Evolutionary conservation across 2,113 vertebrate genomes (phyloP), one percentile per base, ranked within the genome.

Genomic region (Sinocyclocheilus rhinocerous): DNA sequence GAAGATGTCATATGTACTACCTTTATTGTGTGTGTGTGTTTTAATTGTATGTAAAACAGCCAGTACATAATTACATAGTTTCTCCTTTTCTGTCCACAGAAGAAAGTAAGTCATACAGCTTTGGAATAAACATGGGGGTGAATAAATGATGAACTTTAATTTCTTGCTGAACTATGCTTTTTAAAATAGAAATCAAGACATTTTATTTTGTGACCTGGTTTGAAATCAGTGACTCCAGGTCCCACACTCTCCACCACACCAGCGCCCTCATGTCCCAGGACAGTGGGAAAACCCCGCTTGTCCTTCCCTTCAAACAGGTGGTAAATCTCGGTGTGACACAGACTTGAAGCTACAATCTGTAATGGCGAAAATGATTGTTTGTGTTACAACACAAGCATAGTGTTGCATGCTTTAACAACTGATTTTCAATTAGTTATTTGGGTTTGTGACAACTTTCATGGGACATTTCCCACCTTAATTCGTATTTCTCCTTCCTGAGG

Each of bases 201-300:
- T 33, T 39, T 50, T 69, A 18, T 15, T 42, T 87, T 33, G 16
- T 87, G 84, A 95, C 96, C 97, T 92, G 95, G 94, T 85, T 96
- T 95, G 84, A 96, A 92, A n/a, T 94, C 93, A 0, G 94, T 96
- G 87, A 97, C 96, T 87, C 95, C 95, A 10, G 94, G 91, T 10
- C 96, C 97, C 2, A 96, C 16, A 0, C 97, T 97, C 89, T 97
- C 96, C 59, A 97, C 96, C 4, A 96, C 93, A 1, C 96, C 96
- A 4, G 95, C 95, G 55, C 92, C 96, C 91, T 97, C 96, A 0
- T 97, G 97, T 2, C 97, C 97, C 4, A 95, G 95, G 10, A 97
- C 94, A 0, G 93, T 87, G 20, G 97, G 97, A 88, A 95, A 97
- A 4, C 93, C 90, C 0, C 89, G 81, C 12, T 91, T 88, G 0